These are phyloP conservation scores for Meteorus cinctellus DNA, from an alignment of 2,888 invertebrate genomes.

Conservation along the genomic window DNA sequence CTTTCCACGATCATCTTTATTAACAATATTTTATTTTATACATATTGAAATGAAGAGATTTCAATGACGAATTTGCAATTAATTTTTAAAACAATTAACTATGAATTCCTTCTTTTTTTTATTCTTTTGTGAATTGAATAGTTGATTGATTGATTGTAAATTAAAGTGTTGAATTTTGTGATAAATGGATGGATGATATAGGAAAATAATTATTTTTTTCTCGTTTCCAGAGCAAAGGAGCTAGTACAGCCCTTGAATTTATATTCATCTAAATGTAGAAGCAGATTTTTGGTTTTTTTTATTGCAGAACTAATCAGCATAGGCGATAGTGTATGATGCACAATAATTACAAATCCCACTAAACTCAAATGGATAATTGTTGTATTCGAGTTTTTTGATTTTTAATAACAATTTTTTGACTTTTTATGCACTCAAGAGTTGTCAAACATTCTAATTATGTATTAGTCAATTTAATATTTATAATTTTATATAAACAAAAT, in stretches of 20 bases:
- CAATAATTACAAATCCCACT: neutral
- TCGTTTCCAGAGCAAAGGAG: conserved; percentile 50
- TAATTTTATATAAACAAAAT: no score
- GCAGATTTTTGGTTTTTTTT: neutral
- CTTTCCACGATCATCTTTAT: conserved; percentile 64
- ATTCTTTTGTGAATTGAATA: neutral
- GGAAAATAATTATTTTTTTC: neutral
- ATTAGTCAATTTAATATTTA: no score
- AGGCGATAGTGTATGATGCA: neutral
- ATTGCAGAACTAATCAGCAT: neutral
- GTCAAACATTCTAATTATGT: no score
- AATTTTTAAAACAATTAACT: neutral
- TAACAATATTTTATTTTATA: neutral
- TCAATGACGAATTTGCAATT: no score
- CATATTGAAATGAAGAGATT: neutral
- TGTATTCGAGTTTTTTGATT: no score
- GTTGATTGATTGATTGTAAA: neutral
- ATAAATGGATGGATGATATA: no score
- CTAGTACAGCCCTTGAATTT: conserved; percentile 27
- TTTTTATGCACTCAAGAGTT: no score
- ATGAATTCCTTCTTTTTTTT: neutral
- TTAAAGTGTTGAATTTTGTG: no score
- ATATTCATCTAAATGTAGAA: neutral
- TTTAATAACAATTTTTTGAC: no score
- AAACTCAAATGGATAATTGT: no score